Base-by-base conservation (phyloP, 2,797 vertebrate genomes). In the Sebastiscus albofasciatus region DNA sequence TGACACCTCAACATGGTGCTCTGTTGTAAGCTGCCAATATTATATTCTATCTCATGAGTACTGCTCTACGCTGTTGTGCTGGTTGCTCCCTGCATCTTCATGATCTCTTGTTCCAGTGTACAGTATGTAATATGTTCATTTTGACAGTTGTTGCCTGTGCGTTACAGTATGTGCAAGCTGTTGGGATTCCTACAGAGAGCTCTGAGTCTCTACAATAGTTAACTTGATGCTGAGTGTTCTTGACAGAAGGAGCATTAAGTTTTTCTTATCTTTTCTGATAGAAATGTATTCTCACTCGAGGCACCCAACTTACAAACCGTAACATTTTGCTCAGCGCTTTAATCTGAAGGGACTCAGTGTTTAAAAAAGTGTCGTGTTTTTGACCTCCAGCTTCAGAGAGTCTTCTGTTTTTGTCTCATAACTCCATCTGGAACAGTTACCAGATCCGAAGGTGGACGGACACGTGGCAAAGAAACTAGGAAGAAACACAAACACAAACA, bases 371-470 rank as follows among this genome's bases (percentile, higher is more conserved):
- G n/a, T 69, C 22, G 34, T 12, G 12, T 59, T 72, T 70, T 24
- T 73, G 20, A 62, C 34, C 46, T 42, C 7, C 42, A 26, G 39
- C 54, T 42, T 54, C 27, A 39, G 20, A 72, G 64, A 76, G 8
- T 42, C 1, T 29, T 27, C n/a, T 67, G 29, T 33, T 60, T 59
- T 33, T 42, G 31, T 55, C 31, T 64, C 20, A 55, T 14, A 34
- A 27, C 74, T 74, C 56, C 64, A 77, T 56, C 24, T 75, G 67
- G 33, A 79, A 52, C 9, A 11, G 56, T 46, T 52, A 61, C 67
- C 64, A 55, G 26, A 79, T 79, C 22, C 1, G 18, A 55, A 67
- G 60, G 33, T 81, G 72, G 54, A 80, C 31, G 22, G 64, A 75
- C 36, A 69, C 33, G n/a, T 34, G 58, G 64, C 27, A 36, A 12